Base-by-base conservation (phyloP, 2,113 vertebrate species). In the Promerops cafer region DNA sequence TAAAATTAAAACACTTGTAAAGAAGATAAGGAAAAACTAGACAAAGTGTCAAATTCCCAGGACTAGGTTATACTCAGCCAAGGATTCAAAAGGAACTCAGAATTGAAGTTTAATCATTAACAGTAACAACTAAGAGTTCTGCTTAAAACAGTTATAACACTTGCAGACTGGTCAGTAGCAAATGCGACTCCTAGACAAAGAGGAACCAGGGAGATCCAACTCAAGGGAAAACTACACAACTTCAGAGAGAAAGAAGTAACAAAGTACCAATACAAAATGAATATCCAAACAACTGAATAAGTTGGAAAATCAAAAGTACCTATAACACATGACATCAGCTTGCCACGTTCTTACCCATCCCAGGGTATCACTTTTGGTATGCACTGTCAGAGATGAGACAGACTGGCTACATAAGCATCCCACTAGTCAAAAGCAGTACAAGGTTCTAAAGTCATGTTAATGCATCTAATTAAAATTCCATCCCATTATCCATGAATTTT, bases 341-440 rank as follows among this genome's bases (percentile, higher is more conserved):
- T 44, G 18, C 27, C 16, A 9, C 1, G 1, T 27, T 52, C 14
- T 22, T 23, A 52, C 11, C 69, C 13, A 28, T 9, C 5, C 7
- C 14, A 8, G n/a, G 11, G 11, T 11, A 56, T 2, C 13, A 15
- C 40, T 56, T 64, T 7, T 47, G 35, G 30, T 11, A n/a, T n/a
- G n/a, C 33, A 5, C 60, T 44, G 5, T 20, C 28, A 63, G 16
- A 52, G 4, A 39, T 1, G 2, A 44, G n/a, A 56, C 0, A 27
- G 17, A 42, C 5, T 42, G 13, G 50, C 24, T 70, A 21, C 20
- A 15, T 4, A 18, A 83, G 18, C 20, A 71, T 1, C 6, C 18
- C 26, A 4, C 22, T 27, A 53, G 11, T 53, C 24, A 39, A 44
- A 77, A 69, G 2, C 19, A 45, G 13, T 4, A 45, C 4, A 6